These are phyloP conservation scores for Samia ricini DNA, from an alignment of 1,140 invertebrate species.

Conservation along the genomic window DNA sequence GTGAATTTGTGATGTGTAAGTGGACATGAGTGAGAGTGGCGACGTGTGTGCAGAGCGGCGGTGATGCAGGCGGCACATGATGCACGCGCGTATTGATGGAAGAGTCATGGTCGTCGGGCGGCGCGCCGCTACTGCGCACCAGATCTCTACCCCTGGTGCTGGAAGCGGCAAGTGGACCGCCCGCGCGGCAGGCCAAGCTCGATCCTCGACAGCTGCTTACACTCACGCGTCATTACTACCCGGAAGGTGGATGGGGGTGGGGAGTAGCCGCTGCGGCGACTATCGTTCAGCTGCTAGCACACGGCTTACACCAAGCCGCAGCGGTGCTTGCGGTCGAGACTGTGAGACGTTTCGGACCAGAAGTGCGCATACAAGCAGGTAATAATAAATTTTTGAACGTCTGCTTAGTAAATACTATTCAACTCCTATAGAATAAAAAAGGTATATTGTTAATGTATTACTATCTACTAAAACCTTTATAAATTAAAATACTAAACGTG, in stretches of 20 bases:
- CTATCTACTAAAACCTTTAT: no score
- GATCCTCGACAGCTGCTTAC: slow-evolving; percentile 72
- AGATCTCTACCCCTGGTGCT: slow-evolving; percentile 65
- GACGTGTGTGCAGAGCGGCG: slow-evolving; percentile 36
- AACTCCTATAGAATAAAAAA: no score
- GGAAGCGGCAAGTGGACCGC: slow-evolving; percentile 54
- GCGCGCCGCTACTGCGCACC: slow-evolving; percentile 72
- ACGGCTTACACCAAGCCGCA: slow-evolving; percentile 81
- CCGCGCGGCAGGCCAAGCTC: slow-evolving; percentile 60
- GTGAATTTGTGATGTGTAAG: slow-evolving; percentile 31
- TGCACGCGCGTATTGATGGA: slow-evolving; percentile 71
- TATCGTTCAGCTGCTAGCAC: slow-evolving; percentile 82
- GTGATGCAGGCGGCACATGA: slow-evolving; percentile 63
- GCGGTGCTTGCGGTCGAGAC: slow-evolving; percentile 76
- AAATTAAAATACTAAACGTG: no score
- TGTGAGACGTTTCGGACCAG: slow-evolving; percentile 70
- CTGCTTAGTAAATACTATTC: not conserved
- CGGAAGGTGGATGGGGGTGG: slow-evolving; percentile 91
- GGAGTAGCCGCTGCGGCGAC: slow-evolving; percentile 83
- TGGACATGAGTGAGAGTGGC: slow-evolving; percentile 49
- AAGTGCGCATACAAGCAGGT: slow-evolving; percentile 74
- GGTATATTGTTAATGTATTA: no score
- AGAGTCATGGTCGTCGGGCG: slow-evolving; percentile 75
- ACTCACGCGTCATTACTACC: slow-evolving; percentile 83
- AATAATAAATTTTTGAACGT: slow-evolving; percentile 8